Evolutionary conservation across 2,888 invertebrate species (phyloP).

Genomic region (Lysandra coridon): DNA sequence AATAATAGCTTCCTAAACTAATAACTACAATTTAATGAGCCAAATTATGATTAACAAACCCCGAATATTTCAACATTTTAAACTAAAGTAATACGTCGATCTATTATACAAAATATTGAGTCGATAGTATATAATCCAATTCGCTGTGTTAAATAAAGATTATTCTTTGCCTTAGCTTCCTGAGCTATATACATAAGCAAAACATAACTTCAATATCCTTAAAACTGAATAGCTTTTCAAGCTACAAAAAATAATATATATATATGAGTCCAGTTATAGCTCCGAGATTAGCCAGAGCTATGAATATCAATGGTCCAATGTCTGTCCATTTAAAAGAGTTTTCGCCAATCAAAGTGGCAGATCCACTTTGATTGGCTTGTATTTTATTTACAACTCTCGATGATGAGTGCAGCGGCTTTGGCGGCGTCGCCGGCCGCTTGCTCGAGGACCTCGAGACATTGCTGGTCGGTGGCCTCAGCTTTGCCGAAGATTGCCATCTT

Average conservation of each 20-base stretch:
- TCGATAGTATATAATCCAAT: too few relatives aligned
- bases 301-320: neutral
- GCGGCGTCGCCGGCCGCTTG: constrained; percentile 84
- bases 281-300: neutral
- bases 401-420: constrained; percentile 83
- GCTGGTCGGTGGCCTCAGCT: constrained; percentile 49
- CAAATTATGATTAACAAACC: too few relatives aligned
- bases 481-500: constrained; percentile 49
- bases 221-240: neutral
- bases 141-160: too few relatives aligned
- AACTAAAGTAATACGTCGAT: too few relatives aligned
- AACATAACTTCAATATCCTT: neutral
- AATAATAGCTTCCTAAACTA: neutral
- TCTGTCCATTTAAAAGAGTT: neutral
- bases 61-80: too few relatives aligned
- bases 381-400: constrained; percentile 14
- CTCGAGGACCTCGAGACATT: constrained; percentile 79
- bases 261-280: neutral
- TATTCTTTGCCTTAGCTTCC: neutral
- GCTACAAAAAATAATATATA: neutral
- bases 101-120: too few relatives aligned
- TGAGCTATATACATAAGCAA: neutral
- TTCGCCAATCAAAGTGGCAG: neutral
- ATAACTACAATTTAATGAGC: too few relatives aligned
- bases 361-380: neutral